Base-by-base conservation (phyloP, 2,797 vertebrate genomes). In the Jordanella pulchra region DNA sequence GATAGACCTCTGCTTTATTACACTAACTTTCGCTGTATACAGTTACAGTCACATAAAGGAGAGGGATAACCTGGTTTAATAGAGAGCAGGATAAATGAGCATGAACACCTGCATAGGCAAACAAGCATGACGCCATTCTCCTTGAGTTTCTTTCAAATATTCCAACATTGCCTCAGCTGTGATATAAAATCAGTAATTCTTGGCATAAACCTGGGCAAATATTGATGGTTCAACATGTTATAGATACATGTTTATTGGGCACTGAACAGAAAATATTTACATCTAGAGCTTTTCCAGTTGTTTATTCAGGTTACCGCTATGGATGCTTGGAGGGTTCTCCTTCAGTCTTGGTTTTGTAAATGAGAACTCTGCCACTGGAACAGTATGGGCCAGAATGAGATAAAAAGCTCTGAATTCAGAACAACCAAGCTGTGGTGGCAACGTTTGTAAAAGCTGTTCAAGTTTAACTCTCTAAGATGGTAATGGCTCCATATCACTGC, bases 1-100 rank as follows among this genome's bases (percentile, higher is more conserved):
- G 77, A 89, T 78, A 74, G 44, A 63, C 82, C 69, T 72, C 78
- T 77, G 76, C 67, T 71, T 81, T 35, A 67, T 51, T 67, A 51
- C 45, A 50, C 27, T 50, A 30, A 28, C 64, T 48, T 28, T 66
- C 21, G 9, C 28, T n/a, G 28, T 58, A 70, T 78, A 73, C 74
- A 78, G 73, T 91, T 87, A 84, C 84, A 65, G 68, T 71, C 67
- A 77, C 65, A 54, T 63, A 30, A 67, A 87, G 63, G 75, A 65
- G 73, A 54, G 76, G 32, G 61, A 86, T 78, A 77, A 78, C 79
- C 72, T 79, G 60, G 54, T 51, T 63, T 72, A 61, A 65, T 64
- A 71, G 69, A 71, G 65, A 74, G 56, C 30, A 64, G 70, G 25
- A 39, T 47, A 28, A 71, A 67, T 51, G 50, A 50, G 51, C 71